Percentiles rank a stretch among this genome's conserved stretches.
Conservation (phyloP, 2,113 vertebrate species). For the Zapus hudsonius region DNA sequence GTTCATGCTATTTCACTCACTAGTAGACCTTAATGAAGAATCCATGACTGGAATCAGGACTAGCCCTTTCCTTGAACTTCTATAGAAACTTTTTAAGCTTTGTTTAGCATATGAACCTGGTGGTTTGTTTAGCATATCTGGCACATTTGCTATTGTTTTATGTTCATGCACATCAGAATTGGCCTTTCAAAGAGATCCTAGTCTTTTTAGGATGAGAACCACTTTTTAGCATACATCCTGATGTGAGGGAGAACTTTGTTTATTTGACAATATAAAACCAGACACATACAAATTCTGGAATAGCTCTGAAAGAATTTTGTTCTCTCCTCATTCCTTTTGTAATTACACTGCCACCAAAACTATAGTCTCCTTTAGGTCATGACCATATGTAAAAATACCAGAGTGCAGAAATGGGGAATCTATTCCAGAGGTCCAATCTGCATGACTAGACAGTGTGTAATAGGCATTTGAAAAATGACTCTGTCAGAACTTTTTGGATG, state of each 20-base stretch:
- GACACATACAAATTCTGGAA: neutral
- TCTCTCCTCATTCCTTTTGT: neutral
- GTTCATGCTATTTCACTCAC: neutral
- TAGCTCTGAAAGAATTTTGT: neutral
- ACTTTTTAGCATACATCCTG: neutral
- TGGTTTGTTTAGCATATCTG: neutral
- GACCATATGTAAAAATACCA: neutral
- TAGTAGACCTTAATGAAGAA: neutral
- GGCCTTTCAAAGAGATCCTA: neutral
- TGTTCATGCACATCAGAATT: neutral
- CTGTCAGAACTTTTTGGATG: constrained; percentile 5
- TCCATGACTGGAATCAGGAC: neutral
- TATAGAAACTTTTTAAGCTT: neutral
- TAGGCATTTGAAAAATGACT: constrained; percentile 19
- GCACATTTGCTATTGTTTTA: neutral
- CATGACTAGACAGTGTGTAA: neutral
- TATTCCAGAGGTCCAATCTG: neutral
- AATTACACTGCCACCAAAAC: neutral
- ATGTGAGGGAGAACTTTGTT: neutral
- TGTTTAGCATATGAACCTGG: neutral
- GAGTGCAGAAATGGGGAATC: neutral
- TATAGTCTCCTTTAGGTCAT: neutral
- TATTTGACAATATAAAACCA: neutral
- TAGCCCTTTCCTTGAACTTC: neutral
- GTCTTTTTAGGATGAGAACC: neutral